Base-by-base conservation (phyloP, 2,113 vertebrate genomes). In the Dipodomys ordii region DNA sequence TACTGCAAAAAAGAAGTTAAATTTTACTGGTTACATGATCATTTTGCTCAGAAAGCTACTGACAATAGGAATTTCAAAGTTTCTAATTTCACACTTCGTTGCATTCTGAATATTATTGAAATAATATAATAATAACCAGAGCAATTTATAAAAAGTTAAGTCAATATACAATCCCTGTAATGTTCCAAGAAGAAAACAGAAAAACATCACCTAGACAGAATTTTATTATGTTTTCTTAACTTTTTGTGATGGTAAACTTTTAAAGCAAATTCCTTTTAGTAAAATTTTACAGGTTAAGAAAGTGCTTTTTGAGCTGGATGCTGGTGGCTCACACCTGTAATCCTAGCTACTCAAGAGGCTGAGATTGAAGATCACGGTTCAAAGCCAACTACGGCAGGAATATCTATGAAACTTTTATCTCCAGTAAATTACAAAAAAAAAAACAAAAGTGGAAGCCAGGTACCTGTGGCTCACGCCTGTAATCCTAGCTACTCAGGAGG, bases 61-160 rank as follows among this genome's bases (percentile, higher is more conserved):
- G 39, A 16, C 60, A n/a, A 46, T 83, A 90, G 16, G n/a, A 92
- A 60, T 80, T 90, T 83, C 20, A 3, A 57, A 25, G n/a, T 81
- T 64, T 12, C 68, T 57, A 90, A 53, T 79, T 85, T 78, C 39
- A 79, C 7, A 80, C 60, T 65, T 46, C 27, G 27, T 19, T 91
- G 25, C 1, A 79, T 39, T 44, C 6, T 89, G 22, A 71, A 71
- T 62, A 78, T 68, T 88, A 60, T 83, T 83, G 30, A 93, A 88
- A 79, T 67, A 32, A 39, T 89, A 6, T 88, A 32, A 49, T 88
- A 19, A 69, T 81, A 44, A 82, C 27, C 22, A 90, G 18, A 93
- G 28, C n/a, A 87, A 57, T 28, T 87, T 87, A 90, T 83, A 77
- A 78, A 94, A 92, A 84, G 27, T 79, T 90, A 89, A 83, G 92